Evolutionary conservation across 2,113 vertebrate species (phyloP).

Genomic region (Haplochromis burtoni): DNA sequence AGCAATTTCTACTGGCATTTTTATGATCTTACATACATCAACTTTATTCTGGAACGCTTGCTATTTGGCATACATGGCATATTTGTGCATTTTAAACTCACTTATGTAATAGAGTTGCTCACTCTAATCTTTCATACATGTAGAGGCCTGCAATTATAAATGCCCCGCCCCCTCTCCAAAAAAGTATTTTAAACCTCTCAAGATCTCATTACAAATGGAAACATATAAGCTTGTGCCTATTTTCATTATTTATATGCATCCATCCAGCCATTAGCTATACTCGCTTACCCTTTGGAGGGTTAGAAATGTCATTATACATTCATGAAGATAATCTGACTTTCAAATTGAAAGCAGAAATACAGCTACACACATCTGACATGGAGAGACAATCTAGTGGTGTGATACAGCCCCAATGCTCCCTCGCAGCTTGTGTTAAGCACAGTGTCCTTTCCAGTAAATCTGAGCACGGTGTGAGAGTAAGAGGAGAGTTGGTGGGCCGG

Average conservation of each 20-base stretch:
- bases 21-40: no score
- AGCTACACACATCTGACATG: not conserved
- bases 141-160: not conserved
- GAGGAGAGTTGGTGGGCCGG: slow-evolving; percentile 3
- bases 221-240: not conserved
- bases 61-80: not conserved
- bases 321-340: not conserved
- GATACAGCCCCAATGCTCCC: not conserved
- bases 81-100: not conserved
- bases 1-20: not conserved
- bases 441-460: slow-evolving; percentile 34
- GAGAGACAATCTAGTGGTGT: not conserved
- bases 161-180: not conserved
- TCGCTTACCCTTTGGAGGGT: not conserved
- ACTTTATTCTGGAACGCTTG: not conserved
- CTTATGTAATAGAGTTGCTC: not conserved
- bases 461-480: slow-evolving; percentile 6
- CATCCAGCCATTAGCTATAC: not conserved
- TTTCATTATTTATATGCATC: not conserved
- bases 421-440: slow-evolving; percentile 20
- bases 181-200: not conserved
- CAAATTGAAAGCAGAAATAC: not conserved
- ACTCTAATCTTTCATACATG: not conserved
- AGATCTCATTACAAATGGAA: not conserved
- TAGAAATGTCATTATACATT: not conserved